Conservation (phyloP, 2,797 vertebrate genomes). For the Catostomus latipinnis region DNA sequence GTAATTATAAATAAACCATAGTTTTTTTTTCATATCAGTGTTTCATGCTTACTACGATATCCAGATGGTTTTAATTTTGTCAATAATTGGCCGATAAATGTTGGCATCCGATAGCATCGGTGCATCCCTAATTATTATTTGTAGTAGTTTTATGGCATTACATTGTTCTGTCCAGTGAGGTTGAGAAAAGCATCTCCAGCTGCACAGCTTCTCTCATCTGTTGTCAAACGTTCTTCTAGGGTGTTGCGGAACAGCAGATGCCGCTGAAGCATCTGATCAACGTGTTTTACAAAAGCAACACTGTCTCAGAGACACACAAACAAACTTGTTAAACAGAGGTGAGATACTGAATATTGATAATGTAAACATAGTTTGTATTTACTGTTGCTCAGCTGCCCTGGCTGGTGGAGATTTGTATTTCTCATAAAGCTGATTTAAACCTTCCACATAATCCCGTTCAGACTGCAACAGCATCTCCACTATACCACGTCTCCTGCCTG, state of each 20-base stretch:
- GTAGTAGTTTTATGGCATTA: conserved; percentile 43
- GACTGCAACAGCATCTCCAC: conserved; percentile 78
- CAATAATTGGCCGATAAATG: not conserved
- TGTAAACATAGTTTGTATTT: conserved; percentile 31
- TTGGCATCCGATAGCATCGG: not conserved
- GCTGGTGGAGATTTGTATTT: conserved; percentile 69
- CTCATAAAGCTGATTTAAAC: conserved; percentile 74
- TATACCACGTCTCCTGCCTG: conserved; percentile 77
- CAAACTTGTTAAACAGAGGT: not conserved
- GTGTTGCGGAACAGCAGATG: conserved; percentile 80
- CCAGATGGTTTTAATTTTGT: too few relatives aligned
- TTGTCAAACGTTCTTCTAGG: conserved; percentile 75
- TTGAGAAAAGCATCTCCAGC: conserved; percentile 79
- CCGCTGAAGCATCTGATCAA: conserved; percentile 78
- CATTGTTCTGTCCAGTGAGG: conserved; percentile 79
- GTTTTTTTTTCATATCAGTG: too few relatives aligned
- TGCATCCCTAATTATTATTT: not conserved
- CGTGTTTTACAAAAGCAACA: conserved; percentile 68
- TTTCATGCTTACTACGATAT: too few relatives aligned
- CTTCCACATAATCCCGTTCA: conserved; percentile 79
- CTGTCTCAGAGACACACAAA: conserved; percentile 61
- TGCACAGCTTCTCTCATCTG: conserved; percentile 75
- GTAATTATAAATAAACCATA: too few relatives aligned
- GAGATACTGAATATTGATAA: not conserved
- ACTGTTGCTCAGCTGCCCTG: conserved; percentile 68